Base-by-base conservation (phyloP, 2,888 invertebrate genomes). In the Cecidostiba fungosa region DNA sequence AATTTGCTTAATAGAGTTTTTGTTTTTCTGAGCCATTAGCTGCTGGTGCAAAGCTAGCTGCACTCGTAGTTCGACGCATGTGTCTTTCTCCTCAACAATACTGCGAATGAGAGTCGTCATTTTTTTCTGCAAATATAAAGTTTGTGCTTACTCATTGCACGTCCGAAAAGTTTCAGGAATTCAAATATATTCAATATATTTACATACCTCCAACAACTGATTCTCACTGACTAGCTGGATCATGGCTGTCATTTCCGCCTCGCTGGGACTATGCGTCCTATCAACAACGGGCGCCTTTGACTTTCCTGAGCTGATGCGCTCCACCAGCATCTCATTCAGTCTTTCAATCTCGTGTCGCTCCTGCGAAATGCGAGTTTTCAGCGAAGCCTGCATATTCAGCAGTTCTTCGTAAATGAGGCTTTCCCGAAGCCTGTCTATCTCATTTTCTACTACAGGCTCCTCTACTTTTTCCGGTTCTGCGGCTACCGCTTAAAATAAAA, bases 271-370 rank as follows among this genome's bases (percentile, higher is more conserved):
- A 83, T 92, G 90, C 50, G 89, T 84, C 62, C 89, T 91, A 76
- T 88, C 92, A 14, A 79, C 26, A 16, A 82, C 43, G 16, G 82
- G 78, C 10, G 43, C 43, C 26, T 86, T 87, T 43, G 88, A 89
- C 26, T 90, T 90, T 47, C 90, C 91, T 16, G 89, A 89, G 14
- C 86, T 87, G 50, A 90, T 90, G 16, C 88, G 89, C 83, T 92
- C 91, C 1, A 88, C 86, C 32, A 93, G 85, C 86, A 90, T 89
- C 69, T 92, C 91, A 69, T 87, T 94, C 23, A 96, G 93, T 87
- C 95, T 95, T 36, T 96, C 95, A 19, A 97, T 96, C 94, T 97
- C 97, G 66, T 95, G 95, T 89, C 95, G 96, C 93, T 97, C 97
- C 0, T 95, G 95, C 90, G 96, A 95, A 81, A 97, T 96, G 90